Evolutionary conservation across 2,888 invertebrate species (phyloP).

Genomic region (Yponomeuta evonymella): DNA sequence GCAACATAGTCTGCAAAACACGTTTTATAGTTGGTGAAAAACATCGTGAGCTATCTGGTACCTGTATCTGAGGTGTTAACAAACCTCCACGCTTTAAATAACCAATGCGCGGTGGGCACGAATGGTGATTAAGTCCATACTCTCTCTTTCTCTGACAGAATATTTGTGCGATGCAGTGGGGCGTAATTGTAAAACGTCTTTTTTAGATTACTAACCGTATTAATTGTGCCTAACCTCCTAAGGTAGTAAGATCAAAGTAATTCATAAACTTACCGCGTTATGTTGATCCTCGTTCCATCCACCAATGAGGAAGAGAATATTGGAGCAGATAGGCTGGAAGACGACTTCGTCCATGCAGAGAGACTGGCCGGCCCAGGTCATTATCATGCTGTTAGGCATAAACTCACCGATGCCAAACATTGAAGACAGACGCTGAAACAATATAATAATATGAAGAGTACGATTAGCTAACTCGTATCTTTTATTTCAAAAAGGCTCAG

Average conservation of each 20-base stretch:
- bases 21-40: neutral
- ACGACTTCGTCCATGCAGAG: slow-evolving; percentile 74
- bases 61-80: no score
- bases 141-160: no score
- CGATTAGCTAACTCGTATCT: no score
- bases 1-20: slow-evolving; percentile 77
- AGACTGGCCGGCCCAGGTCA: slow-evolving; percentile 63
- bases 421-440: slow-evolving; percentile 49
- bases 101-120: no score
- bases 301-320: slow-evolving; percentile 79
- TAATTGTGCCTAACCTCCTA: no score
- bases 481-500: no score
- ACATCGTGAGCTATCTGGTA: no score
- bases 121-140: no score
- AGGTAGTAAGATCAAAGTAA: neutral
- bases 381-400: slow-evolving; percentile 73
- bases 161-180: no score
- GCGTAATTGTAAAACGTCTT: no score
- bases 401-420: slow-evolving; percentile 79
- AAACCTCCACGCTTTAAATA: no score
- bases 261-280: slow-evolving; percentile 52
- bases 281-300: slow-evolving; percentile 77
- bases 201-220: no score
- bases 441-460: neutral
- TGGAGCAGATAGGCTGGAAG: slow-evolving; percentile 78